Conservation (phyloP, 1,140 invertebrate genomes). For the Drosophila ercepeae region DNA sequence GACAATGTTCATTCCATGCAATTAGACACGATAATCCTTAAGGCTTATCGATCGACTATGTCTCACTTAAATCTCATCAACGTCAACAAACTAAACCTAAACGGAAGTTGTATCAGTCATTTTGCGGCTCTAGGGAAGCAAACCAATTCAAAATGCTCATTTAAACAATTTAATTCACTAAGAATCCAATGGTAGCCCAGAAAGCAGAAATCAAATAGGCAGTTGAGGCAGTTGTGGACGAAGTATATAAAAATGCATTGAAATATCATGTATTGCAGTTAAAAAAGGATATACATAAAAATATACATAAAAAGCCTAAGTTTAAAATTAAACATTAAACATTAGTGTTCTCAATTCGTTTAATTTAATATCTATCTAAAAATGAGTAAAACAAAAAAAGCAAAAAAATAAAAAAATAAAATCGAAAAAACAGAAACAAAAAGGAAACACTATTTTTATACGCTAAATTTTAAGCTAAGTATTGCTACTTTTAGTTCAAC, state of each 20-base stretch:
- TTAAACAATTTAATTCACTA: slow-evolving; percentile 62
- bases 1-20: slow-evolving; percentile 74
- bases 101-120: slow-evolving; percentile 19
- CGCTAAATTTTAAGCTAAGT: slow-evolving; percentile 75
- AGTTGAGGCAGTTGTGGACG: slow-evolving; percentile 34
- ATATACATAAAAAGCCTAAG: slow-evolving; percentile 57
- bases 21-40: slow-evolving; percentile 39
- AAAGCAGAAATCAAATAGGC: slow-evolving; percentile 34
- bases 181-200: slow-evolving; percentile 40
- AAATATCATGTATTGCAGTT: slow-evolving; percentile 41
- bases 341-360: slow-evolving; percentile 66
- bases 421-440: slow-evolving; percentile 19
- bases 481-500: slow-evolving; percentile 75
- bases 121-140: background rate
- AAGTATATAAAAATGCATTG: slow-evolving; percentile 44
- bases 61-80: slow-evolving; percentile 43
- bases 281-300: slow-evolving; percentile 28
- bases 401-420: slow-evolving; percentile 19
- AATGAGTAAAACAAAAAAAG: slow-evolving; percentile 6
- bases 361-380: slow-evolving; percentile 60
- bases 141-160: slow-evolving; percentile 68
- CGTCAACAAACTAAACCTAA: slow-evolving; percentile 35
- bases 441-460: slow-evolving; percentile 72
- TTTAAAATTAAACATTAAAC: slow-evolving; percentile 55
- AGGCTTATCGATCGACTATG: slow-evolving; percentile 14